Percentiles rank a stretch among this genome's conserved stretches.
Conservation (phyloP, 23 tunicate species). For the Phallusia fumigata region DNA sequence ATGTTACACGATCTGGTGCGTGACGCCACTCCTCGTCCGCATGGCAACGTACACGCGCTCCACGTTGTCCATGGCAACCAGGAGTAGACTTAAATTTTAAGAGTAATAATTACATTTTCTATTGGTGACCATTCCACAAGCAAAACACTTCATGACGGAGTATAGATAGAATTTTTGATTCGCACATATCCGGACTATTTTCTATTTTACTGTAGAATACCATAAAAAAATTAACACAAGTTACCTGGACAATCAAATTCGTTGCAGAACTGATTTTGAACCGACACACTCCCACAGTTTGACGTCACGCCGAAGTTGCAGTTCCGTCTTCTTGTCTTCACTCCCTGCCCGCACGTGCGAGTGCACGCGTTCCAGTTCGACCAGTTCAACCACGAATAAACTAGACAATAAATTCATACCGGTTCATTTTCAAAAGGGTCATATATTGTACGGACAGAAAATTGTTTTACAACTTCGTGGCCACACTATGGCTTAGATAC, state of each 20-base stretch:
- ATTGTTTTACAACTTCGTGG: too few relatives aligned
- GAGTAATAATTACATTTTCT: background rate
- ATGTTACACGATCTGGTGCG: background rate
- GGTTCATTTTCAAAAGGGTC: too few relatives aligned
- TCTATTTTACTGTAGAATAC: too few relatives aligned
- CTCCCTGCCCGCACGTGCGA: background rate
- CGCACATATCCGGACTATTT: too few relatives aligned
- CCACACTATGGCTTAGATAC: too few relatives aligned
- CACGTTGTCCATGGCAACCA: constrained; percentile 10
- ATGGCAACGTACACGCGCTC: constrained; percentile 3
- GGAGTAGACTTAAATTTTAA: background rate
- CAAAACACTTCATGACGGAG: too few relatives aligned
- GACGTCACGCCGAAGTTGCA: background rate
- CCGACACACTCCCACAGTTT: background rate
- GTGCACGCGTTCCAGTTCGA: constrained; percentile 4
- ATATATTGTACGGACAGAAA: too few relatives aligned
- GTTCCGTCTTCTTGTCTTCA: background rate
- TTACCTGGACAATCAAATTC: background rate
- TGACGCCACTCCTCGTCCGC: background rate
- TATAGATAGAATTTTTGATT: too few relatives aligned
- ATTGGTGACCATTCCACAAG: too few relatives aligned
- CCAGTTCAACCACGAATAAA: background rate
- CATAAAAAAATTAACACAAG: background rate
- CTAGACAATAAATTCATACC: background rate
- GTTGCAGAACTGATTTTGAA: background rate